Base-by-base conservation (phyloP, 2,888 invertebrate genomes). In the Cenopis cana region DNA sequence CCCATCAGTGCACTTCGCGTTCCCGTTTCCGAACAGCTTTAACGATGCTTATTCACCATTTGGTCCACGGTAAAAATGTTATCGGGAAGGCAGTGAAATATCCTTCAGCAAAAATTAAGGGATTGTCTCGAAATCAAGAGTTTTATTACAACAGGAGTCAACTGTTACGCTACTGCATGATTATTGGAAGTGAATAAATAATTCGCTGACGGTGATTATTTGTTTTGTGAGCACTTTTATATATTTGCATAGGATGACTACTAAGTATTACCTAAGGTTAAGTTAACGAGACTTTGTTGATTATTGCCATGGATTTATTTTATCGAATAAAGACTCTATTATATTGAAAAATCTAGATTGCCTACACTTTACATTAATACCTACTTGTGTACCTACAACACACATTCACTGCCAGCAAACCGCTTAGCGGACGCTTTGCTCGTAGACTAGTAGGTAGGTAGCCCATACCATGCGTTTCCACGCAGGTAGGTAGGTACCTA, bases 1-100 rank as follows among this genome's bases (percentile, higher is more conserved):
- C 12, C 77, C 81, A 55, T 81, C 82, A 6, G 68, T 83, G 24
- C 82, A 83, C 57, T 74, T 84, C 75, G 74, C 81, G 36, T 72
- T 82, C 56, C 81, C 84, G 38, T 78, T 85, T 56, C 81, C 78
- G 64, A 74, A 78, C 60, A 80, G 76, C 74, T 76, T 83, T 20
- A 77, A 81, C 55, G 77, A 75, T 74, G 20, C 79, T 11, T 77
- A 77, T 54, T 78, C 78, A 2, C 72, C 77, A 12, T 59, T 76
- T 49, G 59, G 29, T 65, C 57, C 59, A 64, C 68, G 65, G 36
- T 46, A 73, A 49, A 69, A 68, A 69, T 68, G 33, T 54, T 64
- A 62, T 50, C 60, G 55, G 56, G 46, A 57, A 14, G n/a, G 8
- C 6, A 1, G 46, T 46, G 46, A 46, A n/a, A n/a, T 12, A 46